Conservation (phyloP, 2,113 vertebrate genomes). For the Pachypanchax playfairii region DNA sequence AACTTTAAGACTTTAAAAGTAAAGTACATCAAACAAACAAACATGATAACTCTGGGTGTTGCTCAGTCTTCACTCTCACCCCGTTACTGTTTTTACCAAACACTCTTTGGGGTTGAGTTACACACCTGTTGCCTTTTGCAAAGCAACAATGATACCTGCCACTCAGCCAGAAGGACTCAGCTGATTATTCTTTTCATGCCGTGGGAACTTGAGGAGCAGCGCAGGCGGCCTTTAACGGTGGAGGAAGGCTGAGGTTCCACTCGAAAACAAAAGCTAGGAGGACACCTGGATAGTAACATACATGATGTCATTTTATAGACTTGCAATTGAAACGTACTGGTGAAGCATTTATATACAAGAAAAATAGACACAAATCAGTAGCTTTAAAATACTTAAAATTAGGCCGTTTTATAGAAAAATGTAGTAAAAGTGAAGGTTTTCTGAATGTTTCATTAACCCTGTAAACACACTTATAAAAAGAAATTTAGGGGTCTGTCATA, state of each 20-base stretch:
- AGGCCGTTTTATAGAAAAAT: too few species aligned
- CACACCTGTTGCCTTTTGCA: conserved; percentile 46
- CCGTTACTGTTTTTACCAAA: conserved; percentile 47
- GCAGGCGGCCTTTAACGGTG: conserved; percentile 25
- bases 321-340: background rate
- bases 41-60: conserved; percentile 10
- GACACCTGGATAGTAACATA: conserved; percentile 27
- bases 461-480: too few species aligned
- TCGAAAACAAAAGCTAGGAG: conserved; percentile 38
- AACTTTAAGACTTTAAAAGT: conserved; percentile 2
- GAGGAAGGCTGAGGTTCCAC: conserved; percentile 40
- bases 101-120: conserved; percentile 51
- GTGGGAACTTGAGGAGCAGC: conserved; percentile 56
- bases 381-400: too few species aligned
- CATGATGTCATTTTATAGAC: conserved; percentile 11
- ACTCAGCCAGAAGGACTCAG: conserved; percentile 56
- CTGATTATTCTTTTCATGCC: conserved; percentile 66
- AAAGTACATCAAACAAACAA: conserved; percentile 8
- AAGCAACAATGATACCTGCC: conserved; percentile 48
- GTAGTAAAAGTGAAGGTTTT: too few species aligned
- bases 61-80: conserved; percentile 36
- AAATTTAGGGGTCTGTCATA: too few species aligned
- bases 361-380: too few species aligned
- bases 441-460: too few species aligned
- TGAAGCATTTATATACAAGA: too few species aligned